These are phyloP conservation scores for Helostoma temminkii DNA, from an alignment of 2,797 vertebrate genomes.

Conservation along the genomic window DNA sequence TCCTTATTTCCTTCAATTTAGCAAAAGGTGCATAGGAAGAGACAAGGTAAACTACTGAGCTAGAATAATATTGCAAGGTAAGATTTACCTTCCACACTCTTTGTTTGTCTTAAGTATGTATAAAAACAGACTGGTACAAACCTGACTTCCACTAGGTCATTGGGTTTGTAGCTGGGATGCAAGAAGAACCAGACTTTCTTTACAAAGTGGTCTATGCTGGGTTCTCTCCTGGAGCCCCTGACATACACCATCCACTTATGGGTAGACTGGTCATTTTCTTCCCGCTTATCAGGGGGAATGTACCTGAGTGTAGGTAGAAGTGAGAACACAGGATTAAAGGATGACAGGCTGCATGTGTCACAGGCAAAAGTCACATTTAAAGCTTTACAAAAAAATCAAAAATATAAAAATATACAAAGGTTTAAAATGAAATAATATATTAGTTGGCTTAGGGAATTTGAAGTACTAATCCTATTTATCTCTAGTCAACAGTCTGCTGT, in stretches of 20 bases:
- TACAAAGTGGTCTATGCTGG: conserved; percentile 98
- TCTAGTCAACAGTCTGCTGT: too few species aligned
- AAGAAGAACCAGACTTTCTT: conserved; percentile 99
- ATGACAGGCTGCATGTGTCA: not conserved
- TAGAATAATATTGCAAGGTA: conserved; percentile 21
- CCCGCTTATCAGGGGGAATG: conserved; percentile 97
- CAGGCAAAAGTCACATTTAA: not conserved
- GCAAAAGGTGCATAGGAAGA: conserved; percentile 13
- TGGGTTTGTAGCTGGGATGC: conserved; percentile 99
- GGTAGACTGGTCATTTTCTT: conserved; percentile 98
- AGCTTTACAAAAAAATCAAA: too few species aligned
- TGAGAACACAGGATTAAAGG: conserved; percentile 1
- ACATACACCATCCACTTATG: conserved; percentile 99
- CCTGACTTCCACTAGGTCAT: conserved; percentile 99
- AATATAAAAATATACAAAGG: too few species aligned
- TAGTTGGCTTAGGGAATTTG: too few species aligned
- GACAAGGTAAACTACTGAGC: conserved; percentile 21
- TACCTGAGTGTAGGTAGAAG: conserved; percentile 83
- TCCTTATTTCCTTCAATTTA: conserved; percentile 7
- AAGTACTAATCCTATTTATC: too few species aligned
- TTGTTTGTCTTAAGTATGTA: not conserved
- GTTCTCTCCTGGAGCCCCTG: conserved; percentile 94
- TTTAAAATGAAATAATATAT: too few species aligned
- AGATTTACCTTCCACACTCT: conserved; percentile 26
- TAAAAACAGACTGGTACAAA: conserved; percentile 68